Conservation (phyloP, 2,888 invertebrate genomes). For the Drosophila mercatorum region DNA sequence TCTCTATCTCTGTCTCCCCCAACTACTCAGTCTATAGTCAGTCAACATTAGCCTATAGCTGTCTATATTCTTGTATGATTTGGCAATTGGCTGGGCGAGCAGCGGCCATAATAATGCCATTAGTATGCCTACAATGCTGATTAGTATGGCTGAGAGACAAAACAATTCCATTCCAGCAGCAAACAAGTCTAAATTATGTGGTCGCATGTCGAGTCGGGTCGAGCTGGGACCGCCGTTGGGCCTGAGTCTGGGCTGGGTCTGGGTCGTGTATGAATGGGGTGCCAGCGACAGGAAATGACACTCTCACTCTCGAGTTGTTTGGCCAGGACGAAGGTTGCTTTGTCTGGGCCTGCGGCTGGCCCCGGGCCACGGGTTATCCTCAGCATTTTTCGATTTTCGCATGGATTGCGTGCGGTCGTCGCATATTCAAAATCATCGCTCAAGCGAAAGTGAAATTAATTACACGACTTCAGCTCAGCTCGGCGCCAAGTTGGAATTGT, state of each 20-base stretch:
- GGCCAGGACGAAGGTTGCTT: conserved; percentile 28
- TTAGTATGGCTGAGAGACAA: conserved; percentile 51
- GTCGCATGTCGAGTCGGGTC: conserved; percentile 52
- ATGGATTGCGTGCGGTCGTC: conserved; percentile 66
- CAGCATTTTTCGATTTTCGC: conserved; percentile 29
- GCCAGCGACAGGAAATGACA: conserved; percentile 58
- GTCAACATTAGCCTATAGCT: no score
- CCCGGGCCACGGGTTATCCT: neutral
- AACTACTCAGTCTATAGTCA: neutral
- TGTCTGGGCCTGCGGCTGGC: neutral
- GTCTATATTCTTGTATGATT: neutral
- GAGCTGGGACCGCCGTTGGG: conserved; percentile 8
- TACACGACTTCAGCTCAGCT: conserved; percentile 63
- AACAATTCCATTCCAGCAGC: conserved; percentile 42
- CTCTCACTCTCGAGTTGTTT: conserved; percentile 35
- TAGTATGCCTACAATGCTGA: conserved; percentile 57
- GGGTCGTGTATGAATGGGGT: conserved; percentile 10
- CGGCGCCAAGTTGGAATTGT: conserved; percentile 38
- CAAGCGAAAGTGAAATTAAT: conserved; percentile 78
- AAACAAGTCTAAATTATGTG: conserved; percentile 56
- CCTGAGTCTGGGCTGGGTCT: no score
- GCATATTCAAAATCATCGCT: conserved; percentile 77
- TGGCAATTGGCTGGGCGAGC: conserved; percentile 9
- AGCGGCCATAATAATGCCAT: conserved; percentile 51
- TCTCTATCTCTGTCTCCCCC: no score